Evolutionary conservation across 2,888 invertebrate genomes (phyloP).

Genomic region (Ceriagrion tenellum): DNA sequence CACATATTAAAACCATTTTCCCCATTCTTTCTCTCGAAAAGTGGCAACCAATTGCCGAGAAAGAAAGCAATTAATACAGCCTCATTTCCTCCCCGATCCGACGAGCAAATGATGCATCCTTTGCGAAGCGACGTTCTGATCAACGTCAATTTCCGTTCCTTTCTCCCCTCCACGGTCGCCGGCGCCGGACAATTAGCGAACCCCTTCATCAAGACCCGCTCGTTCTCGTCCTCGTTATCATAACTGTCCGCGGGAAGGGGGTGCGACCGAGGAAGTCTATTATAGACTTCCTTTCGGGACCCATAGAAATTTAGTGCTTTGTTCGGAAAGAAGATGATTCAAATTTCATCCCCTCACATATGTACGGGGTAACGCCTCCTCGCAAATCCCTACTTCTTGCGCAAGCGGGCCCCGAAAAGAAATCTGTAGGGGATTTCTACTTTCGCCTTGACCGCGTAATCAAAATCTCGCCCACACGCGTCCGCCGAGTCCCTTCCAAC

Average conservation of each 20-base stretch:
- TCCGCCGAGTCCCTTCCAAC: not conserved
- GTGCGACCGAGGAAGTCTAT: not conserved
- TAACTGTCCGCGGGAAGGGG: not conserved
- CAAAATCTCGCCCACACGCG: not conserved
- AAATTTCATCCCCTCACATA: not conserved
- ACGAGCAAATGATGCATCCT: not conserved
- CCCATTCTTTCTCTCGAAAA: too few relatives aligned
- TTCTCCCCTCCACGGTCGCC: not conserved
- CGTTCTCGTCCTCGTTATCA: not conserved
- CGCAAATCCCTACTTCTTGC: not conserved
- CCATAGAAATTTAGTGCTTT: not conserved
- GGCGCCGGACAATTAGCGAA: not conserved
- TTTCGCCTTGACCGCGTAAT: not conserved
- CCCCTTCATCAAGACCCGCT: not conserved
- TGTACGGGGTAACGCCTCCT: not conserved
- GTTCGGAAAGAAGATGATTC: not conserved
- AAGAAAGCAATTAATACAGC: not conserved
- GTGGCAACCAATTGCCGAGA: not conserved
- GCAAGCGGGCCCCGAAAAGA: not conserved
- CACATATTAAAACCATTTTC: too few relatives aligned
- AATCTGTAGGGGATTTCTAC: not conserved
- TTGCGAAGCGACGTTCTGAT: not conserved
- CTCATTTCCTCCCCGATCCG: not conserved
- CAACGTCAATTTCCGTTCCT: not conserved
- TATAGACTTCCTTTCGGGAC: not conserved